A percentile compares a stretch with the other conserved stretches of the same genome.
phyloP scores from a whole-genome alignment of 2,888 invertebrate species.

The Torymus auratus region DNA sequence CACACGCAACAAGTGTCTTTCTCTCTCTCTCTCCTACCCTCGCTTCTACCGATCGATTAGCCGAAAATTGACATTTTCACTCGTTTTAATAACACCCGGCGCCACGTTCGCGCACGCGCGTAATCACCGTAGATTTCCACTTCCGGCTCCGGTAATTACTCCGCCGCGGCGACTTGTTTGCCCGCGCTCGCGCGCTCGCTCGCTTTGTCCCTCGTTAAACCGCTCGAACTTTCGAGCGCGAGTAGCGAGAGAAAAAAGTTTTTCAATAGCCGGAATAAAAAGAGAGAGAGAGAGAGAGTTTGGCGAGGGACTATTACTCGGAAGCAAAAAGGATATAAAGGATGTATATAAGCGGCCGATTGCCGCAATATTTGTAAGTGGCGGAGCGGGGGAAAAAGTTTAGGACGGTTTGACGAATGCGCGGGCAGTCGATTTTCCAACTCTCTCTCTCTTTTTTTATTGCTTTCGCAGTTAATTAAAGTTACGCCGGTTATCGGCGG shows the following conservation, averaged over 20 bases:
- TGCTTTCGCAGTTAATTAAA: background rate
- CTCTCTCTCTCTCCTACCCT: background rate
- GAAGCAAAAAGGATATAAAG: conserved; percentile 22
- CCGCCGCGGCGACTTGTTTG: conserved; percentile 16
- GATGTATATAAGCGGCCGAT: conserved; percentile 17
- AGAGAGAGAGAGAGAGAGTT: background rate
- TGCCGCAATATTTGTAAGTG: conserved; percentile 50
- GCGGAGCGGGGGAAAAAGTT: conserved; percentile 19
- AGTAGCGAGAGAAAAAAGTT: conserved; percentile 25
- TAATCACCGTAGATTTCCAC: conserved; percentile 41
- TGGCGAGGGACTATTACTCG: conserved; percentile 14
- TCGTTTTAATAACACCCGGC: conserved; percentile 35
- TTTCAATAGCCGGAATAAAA: conserved; percentile 32
- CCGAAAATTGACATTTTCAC: conserved; percentile 22
- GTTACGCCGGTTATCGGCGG: background rate
- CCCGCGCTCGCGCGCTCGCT: background rate
- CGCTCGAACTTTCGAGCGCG: background rate
- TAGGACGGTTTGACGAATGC: conserved; percentile 11
- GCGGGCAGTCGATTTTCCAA: background rate
- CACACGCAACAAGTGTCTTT: conserved; percentile 2
- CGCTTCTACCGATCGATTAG: conserved; percentile 29
- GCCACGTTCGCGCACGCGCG: too few species aligned
- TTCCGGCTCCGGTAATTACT: conserved; percentile 33
- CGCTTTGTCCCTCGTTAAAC: conserved; percentile 17
- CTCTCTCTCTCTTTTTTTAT: background rate